Conservation (phyloP, 2,113 vertebrate species). For the Tretioscincus oriximinensis region DNA sequence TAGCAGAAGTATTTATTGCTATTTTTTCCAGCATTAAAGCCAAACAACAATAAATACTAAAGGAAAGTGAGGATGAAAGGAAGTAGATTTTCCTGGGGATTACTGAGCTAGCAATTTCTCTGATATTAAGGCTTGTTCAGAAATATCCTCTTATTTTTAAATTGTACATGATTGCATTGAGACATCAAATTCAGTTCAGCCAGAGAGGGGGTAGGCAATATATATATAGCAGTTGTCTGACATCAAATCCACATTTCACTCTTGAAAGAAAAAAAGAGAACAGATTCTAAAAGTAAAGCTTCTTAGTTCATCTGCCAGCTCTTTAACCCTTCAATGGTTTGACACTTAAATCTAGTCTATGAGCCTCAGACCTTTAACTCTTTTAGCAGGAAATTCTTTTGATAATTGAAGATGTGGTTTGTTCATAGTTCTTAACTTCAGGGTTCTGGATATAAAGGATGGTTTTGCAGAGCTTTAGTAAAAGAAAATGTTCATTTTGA, state of each 20-base stretch:
- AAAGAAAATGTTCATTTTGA: constrained; percentile 1
- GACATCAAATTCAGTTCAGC: constrained; percentile 29
- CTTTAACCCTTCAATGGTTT: constrained; percentile 18
- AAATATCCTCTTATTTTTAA: constrained; percentile 31
- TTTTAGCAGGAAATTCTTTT: not conserved
- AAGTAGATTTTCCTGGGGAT: not conserved
- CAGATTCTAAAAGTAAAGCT: constrained; percentile 27
- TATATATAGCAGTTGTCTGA: not conserved
- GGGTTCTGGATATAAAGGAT: not conserved
- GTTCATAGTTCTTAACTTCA: not conserved
- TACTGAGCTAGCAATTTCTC: constrained; percentile 20
- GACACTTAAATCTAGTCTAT: constrained; percentile 1
- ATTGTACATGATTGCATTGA: constrained; percentile 31
- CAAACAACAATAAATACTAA: constrained; percentile 12
- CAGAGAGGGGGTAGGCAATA: not conserved
- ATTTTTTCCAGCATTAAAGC: not conserved
- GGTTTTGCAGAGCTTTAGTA: not conserved
- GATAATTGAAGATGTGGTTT: not conserved
- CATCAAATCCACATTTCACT: constrained; percentile 12
- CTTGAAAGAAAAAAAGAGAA: constrained; percentile 23
- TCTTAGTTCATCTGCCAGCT: constrained; percentile 33
- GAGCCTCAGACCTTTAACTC: not conserved
- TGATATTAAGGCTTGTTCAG: constrained; percentile 29
- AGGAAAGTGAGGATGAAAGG: constrained; percentile 23
- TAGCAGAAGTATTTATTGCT: not conserved